Evolutionary conservation across 2,888 invertebrate genomes (phyloP), one percentile per base, ranked within the genome.

Genomic region (Meandrusa payeni): DNA sequence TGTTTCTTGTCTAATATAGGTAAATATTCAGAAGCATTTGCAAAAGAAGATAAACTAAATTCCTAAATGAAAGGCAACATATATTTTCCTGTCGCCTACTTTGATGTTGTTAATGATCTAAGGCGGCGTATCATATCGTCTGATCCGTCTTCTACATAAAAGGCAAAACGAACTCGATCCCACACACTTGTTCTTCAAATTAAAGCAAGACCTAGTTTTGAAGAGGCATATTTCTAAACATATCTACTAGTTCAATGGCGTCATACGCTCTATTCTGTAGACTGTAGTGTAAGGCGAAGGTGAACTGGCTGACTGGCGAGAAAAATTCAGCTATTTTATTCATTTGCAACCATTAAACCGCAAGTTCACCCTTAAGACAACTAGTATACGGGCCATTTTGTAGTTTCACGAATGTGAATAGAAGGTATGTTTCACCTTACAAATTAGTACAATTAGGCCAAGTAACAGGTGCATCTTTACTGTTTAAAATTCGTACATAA

Each of bases 391-490:
- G 37, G n/a, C 15, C 10, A 43, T 39, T 37, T 38, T 34, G 9
- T 11, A 24, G 4, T 20, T 3, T 17, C 10, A 17, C 4, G 5
- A 33, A 24, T 11, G 40, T 41, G 34, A 43, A 39, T 41, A 40
- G 33, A 36, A 41, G 9, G 2, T 12, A 13, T 27, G 10, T 2
- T 27, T 20, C 12, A 37, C 37, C 33, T 41, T 51, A 51, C 50
- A 47, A 52, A 51, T 52, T 51, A 45, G 48, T 45, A 50, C 46
- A 64, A 55, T 55, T 61, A 59, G 61, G 56, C 47, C 55, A 58
- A 41, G 36, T 32, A 48, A 52, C 65, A 59, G 54, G 57, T 62
- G 61, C 60, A 61, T 65, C 62, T 57, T 53, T 51, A 22, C 28
- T 31, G 28, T 50, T 43, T 22, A 41, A 48, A 37, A 47, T 44